Percentiles rank a stretch among this genome's conserved stretches.
Conservation (phyloP, 2,113 vertebrate genomes). For the Embiotoca jacksoni region DNA sequence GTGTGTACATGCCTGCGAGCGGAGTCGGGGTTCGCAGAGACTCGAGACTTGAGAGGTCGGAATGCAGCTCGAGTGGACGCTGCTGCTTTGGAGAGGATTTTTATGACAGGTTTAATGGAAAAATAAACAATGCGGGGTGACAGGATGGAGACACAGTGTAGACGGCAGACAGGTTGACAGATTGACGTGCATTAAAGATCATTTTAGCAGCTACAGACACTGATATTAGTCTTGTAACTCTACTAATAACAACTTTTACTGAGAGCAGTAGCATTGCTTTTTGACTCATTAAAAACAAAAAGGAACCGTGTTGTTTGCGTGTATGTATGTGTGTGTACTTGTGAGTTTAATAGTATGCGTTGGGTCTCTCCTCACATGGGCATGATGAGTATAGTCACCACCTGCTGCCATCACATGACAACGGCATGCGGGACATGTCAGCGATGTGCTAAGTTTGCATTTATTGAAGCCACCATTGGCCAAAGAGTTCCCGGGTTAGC, state of each 20-base stretch:
- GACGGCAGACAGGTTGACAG: background rate
- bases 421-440: constrained; percentile 24
- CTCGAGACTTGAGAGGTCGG: constrained; percentile 28
- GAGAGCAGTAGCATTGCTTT: background rate
- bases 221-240: background rate
- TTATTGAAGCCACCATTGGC: constrained; percentile 18
- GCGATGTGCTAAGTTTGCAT: constrained; percentile 50
- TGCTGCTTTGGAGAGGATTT: constrained; percentile 44
- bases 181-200: background rate
- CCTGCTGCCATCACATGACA: constrained; percentile 60
- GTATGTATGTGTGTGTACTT: background rate
- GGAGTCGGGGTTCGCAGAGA: constrained; percentile 28
- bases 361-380: constrained; percentile 17
- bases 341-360: constrained; percentile 9
- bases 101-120: constrained; percentile 20
- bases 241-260: background rate
- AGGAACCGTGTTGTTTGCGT: background rate
- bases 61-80: constrained; percentile 33
- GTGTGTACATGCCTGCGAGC: constrained; percentile 20
- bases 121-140: constrained; percentile 27
- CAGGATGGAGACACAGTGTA: background rate
- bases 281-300: too few relatives aligned
- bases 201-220: constrained; percentile 7
- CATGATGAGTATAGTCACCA: constrained; percentile 46
- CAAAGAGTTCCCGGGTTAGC: constrained; percentile 8